Conservation (phyloP, 2,888 invertebrate genomes). For the Cremastinae sp. region DNA sequence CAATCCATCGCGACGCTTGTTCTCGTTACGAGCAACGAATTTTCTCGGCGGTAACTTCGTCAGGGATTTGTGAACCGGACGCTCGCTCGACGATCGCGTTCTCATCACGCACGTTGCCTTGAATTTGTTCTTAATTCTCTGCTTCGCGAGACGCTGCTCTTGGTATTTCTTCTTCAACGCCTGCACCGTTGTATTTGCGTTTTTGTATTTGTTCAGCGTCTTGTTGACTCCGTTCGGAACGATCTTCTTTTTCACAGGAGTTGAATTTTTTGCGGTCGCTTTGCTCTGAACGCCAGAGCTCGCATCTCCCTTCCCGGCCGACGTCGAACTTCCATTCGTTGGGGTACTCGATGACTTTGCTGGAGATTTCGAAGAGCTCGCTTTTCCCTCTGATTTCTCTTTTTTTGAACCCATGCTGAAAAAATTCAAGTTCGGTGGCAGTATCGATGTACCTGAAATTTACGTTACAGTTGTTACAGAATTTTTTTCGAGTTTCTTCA, state of each 20-base stretch:
- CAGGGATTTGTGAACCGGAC: slow-evolving; percentile 77
- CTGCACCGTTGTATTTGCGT: slow-evolving; percentile 81
- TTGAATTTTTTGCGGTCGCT: slow-evolving; percentile 76
- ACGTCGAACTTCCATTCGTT: slow-evolving; percentile 15
- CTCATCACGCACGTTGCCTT: slow-evolving; percentile 79
- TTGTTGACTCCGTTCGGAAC: slow-evolving; percentile 64
- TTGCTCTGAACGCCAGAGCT: slow-evolving; percentile 64
- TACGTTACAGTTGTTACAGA: slow-evolving; percentile 3
- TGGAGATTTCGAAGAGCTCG: slow-evolving; percentile 49
- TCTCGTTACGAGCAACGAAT: slow-evolving; percentile 62
- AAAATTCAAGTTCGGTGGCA: slow-evolving; percentile 88
- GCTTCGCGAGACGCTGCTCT: slow-evolving; percentile 84
- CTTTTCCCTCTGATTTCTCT: slow-evolving; percentile 70
- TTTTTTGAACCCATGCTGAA: slow-evolving; percentile 81
- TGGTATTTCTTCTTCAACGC: slow-evolving; percentile 84
- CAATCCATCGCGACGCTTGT: slow-evolving; percentile 70
- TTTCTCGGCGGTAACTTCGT: slow-evolving; percentile 71
- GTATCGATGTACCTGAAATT: slow-evolving; percentile 83
- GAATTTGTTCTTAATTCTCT: slow-evolving; percentile 75
- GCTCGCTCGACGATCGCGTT: slow-evolving; percentile 80
- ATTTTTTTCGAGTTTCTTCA: too few species aligned
- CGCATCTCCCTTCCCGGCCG: slow-evolving; percentile 62
- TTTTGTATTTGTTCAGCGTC: slow-evolving; percentile 72
- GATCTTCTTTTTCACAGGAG: slow-evolving; percentile 70
- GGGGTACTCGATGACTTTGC: slow-evolving; percentile 42